Evolutionary conservation across 2,888 invertebrate genomes (phyloP), one percentile per base, ranked within the genome.

Genomic region (Phyto melanocephala): DNA sequence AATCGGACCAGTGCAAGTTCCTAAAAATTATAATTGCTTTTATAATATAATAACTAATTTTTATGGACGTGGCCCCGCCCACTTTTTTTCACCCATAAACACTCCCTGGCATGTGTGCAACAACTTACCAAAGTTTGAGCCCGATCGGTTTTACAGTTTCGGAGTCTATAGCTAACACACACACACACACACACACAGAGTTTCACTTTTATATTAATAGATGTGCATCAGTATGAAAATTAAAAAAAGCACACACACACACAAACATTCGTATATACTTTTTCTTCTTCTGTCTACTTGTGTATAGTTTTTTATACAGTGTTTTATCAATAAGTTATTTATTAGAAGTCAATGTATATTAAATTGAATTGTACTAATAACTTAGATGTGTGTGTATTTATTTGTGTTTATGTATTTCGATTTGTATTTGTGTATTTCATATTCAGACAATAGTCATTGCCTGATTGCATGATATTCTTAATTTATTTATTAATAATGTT

Each of bases 241-340:
- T 5, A 11, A 37, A 37, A 37, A 33, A 33, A 33, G n/a, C n/a
- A n/a, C n/a, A n/a, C n/a, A n/a, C n/a, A n/a, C n/a, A n/a, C n/a
- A n/a, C n/a, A n/a, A n/a, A 6, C 3, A 7, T 33, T 33, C 33
- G 8, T 37, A 11, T 6, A 7, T 37, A 2, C 37, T 37, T 37
- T 37, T 10, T 37, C 1, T 2, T 37, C 11, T 11, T 37, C 2
- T 37, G 2, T 37, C 11, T 37, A 11, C 37, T 37, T 33, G 17
- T 45, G 6, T 22, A 50, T 5, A 50, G 1, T 50, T 15, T 7
- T 50, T n/a, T 42, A 13, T 11, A 45, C 20, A 37, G 52, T 62
- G 80, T 80, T 74, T 80, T 74, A 68, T 74, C 80, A 74, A 80
- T 80, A 80, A 80, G 28, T 62, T 62, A 40, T 68, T 74, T 47